Conservation (phyloP, 2,113 vertebrate species). For the Vimba vimba region DNA sequence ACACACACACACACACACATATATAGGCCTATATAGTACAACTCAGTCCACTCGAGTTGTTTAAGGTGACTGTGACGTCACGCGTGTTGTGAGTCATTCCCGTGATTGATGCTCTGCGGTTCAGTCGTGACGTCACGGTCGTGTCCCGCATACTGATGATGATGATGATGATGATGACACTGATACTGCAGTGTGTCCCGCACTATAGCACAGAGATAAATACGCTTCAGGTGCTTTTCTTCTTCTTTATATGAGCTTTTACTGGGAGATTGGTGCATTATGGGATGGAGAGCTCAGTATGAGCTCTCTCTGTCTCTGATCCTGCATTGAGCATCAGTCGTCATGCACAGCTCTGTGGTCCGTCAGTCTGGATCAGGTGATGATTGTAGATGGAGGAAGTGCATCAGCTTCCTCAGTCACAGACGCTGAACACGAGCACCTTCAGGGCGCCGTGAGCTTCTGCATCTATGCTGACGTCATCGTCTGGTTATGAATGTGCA, state of each 20-base stretch:
- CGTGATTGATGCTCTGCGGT: constrained; percentile 54
- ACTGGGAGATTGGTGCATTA: neutral
- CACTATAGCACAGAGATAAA: neutral
- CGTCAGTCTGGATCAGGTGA: neutral
- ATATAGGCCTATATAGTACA: neutral
- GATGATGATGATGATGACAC: neutral
- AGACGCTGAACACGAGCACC: constrained; percentile 54
- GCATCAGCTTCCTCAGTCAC: constrained; percentile 27
- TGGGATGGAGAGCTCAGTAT: neutral
- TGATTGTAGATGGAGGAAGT: neutral
- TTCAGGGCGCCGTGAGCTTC: constrained; percentile 16
- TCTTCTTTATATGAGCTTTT: neutral
- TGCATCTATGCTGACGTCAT: neutral
- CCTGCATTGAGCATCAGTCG: neutral
- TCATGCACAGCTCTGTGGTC: neutral
- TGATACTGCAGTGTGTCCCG: too few species aligned
- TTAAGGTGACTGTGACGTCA: constrained; percentile 34
- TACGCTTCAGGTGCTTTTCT: neutral
- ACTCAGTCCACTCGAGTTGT: neutral
- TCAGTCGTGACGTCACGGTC: constrained; percentile 23
- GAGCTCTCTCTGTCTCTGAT: neutral
- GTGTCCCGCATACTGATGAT: constrained; percentile 44
- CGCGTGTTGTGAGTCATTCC: neutral
- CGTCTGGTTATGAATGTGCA: neutral
- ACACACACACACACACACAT: neutral